Evolutionary conservation across 2,797 vertebrate genomes (phyloP).

Genomic region (Gymnothorax reevesii): DNA sequence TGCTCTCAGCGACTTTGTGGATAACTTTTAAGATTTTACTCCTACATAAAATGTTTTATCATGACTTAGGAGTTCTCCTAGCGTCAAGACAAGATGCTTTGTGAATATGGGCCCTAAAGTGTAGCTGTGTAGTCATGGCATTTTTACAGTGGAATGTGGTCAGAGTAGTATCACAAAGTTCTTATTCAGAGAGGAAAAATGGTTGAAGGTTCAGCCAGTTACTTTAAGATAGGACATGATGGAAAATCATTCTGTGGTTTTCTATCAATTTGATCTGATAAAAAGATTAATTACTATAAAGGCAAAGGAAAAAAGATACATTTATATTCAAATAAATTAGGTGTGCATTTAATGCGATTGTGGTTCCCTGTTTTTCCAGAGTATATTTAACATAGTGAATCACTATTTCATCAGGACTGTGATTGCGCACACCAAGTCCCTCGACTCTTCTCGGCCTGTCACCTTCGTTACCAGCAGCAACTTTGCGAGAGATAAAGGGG

Average conservation of each 20-base stretch:
- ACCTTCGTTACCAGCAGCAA: constrained; percentile 81
- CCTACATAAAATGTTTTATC: too few species aligned
- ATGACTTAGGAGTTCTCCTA: too few species aligned
- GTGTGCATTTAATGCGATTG: not conserved
- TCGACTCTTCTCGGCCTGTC: constrained; percentile 85
- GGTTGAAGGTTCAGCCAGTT: constrained; percentile 19
- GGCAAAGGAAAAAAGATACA: too few species aligned
- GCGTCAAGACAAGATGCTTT: too few species aligned
- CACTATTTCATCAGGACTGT: constrained; percentile 73
- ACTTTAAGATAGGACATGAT: not conserved
- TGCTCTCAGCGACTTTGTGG: too few species aligned
- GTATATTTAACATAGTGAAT: not conserved
- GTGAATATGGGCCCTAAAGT: too few species aligned
- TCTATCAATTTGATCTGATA: not conserved
- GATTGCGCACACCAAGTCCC: constrained; percentile 81
- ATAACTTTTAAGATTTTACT: too few species aligned
- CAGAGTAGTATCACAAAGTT: constrained; percentile 23
- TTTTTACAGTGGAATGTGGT: not conserved
- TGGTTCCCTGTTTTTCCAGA: not conserved
- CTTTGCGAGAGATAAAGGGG: constrained; percentile 82
- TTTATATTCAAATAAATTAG: not conserved
- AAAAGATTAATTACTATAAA: too few species aligned
- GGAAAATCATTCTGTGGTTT: not conserved
- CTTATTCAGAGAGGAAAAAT: not conserved
- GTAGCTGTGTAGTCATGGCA: constrained; percentile 11